Conservation (phyloP, 2,888 invertebrate genomes). For the Zygaena filipendulae region DNA sequence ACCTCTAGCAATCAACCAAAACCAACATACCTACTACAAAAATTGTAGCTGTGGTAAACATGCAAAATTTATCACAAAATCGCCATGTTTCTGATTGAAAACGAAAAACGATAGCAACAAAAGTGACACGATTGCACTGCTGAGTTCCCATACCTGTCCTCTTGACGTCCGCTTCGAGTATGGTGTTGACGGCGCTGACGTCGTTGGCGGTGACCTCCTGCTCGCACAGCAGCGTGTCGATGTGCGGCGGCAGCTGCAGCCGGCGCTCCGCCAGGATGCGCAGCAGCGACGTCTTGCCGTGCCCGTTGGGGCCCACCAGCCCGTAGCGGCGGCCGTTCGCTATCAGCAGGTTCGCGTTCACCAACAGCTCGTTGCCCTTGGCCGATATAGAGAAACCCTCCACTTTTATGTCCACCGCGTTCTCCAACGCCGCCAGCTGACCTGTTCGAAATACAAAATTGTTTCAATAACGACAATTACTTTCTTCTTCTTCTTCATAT, state of each 20-base stretch:
- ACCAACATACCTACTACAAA: too few relatives aligned
- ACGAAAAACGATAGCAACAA: too few relatives aligned
- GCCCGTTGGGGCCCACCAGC: constrained; percentile 97
- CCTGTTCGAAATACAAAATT: constrained; percentile 31
- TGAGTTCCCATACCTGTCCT: constrained; percentile 66
- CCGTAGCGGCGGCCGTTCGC: constrained; percentile 96
- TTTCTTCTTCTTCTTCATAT: background rate
- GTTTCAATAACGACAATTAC: too few relatives aligned
- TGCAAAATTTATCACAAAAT: too few relatives aligned
- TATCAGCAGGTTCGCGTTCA: constrained; percentile 93
- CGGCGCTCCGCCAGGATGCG: constrained; percentile 92
- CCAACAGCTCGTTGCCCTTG: constrained; percentile 96
- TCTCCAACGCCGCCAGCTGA: constrained; percentile 84
- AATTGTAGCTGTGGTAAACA: too few relatives aligned
- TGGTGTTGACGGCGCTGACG: constrained; percentile 91
- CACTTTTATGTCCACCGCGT: constrained; percentile 97
- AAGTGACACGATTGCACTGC: too few relatives aligned
- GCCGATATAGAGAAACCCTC: constrained; percentile 98
- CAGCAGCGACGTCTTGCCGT: constrained; percentile 97
- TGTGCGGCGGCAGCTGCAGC: constrained; percentile 94
- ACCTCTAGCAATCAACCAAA: too few relatives aligned
- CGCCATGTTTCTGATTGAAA: too few relatives aligned
- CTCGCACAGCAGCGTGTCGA: constrained; percentile 96
- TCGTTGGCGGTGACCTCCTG: constrained; percentile 98
- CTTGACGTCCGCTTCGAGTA: constrained; percentile 93